Evolutionary conservation across 2,797 vertebrate genomes (phyloP).

Genomic region (Takifugu rubripes): DNA sequence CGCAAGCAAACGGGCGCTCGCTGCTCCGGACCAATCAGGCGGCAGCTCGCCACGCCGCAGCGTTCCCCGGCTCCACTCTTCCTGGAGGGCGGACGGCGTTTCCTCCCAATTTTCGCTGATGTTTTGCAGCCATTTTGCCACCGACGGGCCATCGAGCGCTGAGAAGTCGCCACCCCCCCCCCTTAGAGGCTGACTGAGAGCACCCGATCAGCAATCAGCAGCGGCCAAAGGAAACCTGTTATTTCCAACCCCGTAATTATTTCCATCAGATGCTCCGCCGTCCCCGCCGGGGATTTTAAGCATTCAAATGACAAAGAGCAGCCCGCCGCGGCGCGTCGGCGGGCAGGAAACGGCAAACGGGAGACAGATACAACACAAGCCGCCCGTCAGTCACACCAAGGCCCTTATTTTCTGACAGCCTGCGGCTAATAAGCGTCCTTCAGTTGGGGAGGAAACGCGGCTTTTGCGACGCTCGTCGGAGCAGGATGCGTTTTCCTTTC

Average conservation of each 20-base stretch:
- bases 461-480: no score
- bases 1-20: conserved; percentile 11
- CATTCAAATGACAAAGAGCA: conserved; percentile 65
- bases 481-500: no score
- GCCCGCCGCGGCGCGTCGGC: conserved; percentile 35
- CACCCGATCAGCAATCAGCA: conserved; percentile 81
- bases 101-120: not conserved
- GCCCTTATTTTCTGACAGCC: no score
- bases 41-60: conserved; percentile 33
- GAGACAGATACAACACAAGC: conserved; percentile 5
- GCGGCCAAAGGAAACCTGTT: conserved; percentile 70
- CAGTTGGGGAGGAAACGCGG: no score
- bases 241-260: conserved; percentile 81
- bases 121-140: conserved; percentile 47
- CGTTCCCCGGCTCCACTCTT: conserved; percentile 45
- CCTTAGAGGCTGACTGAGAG: conserved; percentile 58
- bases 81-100: conserved; percentile 1
- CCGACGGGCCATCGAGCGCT: conserved; percentile 41
- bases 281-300: conserved; percentile 56
- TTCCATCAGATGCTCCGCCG: conserved; percentile 72
- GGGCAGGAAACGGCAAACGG: conserved; percentile 25
- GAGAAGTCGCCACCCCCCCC: conserved; percentile 56
- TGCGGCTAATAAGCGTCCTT: no score
- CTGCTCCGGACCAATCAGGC: conserved; percentile 26
- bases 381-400: conserved; percentile 13